Conservation (phyloP, 2,888 invertebrate genomes). For the Lomographa bimaculata region DNA sequence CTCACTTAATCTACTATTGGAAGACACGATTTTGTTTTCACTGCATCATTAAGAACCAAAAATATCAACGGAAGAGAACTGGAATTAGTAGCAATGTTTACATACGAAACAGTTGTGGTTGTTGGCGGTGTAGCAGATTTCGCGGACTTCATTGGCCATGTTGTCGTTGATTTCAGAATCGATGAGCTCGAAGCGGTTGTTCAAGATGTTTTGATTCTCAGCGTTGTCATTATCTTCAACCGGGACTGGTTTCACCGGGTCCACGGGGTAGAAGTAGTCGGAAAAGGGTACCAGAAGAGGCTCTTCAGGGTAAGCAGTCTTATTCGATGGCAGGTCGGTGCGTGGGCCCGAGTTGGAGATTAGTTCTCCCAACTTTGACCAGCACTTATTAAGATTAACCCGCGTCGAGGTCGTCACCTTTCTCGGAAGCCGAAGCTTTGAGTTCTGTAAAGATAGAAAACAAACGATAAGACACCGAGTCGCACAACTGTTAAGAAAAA, state of each 20-base stretch:
- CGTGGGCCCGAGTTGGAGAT: constrained; percentile 74
- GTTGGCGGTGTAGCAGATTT: constrained; percentile 75
- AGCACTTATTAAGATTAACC: constrained; percentile 86
- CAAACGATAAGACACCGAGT: constrained; percentile 15
- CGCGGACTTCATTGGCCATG: constrained; percentile 82
- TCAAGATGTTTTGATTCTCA: constrained; percentile 73
- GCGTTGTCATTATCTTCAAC: constrained; percentile 72
- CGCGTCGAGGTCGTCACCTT: constrained; percentile 82
- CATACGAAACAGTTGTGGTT: constrained; percentile 71
- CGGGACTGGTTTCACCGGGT: constrained; percentile 69
- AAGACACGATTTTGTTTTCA: constrained; percentile 83
- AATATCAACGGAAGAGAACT: constrained; percentile 39
- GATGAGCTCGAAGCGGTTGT: constrained; percentile 69
- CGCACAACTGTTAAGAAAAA: constrained; percentile 1
- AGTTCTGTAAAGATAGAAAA: constrained; percentile 73
- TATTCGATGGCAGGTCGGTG: constrained; percentile 75
- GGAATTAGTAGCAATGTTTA: constrained; percentile 67
- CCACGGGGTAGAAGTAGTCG: constrained; percentile 68
- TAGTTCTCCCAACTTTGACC: constrained; percentile 85
- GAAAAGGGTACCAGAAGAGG: constrained; percentile 69
- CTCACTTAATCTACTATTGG: constrained; percentile 72
- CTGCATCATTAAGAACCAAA: constrained; percentile 66
- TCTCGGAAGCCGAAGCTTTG: constrained; percentile 82
- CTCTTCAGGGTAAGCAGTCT: constrained; percentile 73
- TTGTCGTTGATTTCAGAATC: constrained; percentile 81